A percentile compares a stretch with the other conserved stretches of the same genome.
Conservation (phyloP, 1,140 invertebrate genomes). For the Acromyrmex charruanus region DNA sequence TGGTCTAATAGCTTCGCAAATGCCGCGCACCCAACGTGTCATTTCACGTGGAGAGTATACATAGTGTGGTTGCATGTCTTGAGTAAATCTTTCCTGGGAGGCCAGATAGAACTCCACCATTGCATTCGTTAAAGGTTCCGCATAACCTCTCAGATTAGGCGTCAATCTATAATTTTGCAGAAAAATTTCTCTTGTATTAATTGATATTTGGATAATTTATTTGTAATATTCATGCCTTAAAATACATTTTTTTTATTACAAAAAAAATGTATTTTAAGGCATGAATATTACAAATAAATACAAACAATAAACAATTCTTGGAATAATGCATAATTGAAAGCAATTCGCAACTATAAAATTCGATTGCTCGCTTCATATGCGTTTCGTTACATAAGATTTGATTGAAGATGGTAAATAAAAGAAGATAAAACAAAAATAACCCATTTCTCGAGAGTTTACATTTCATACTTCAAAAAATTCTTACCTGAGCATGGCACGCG, state of each 20-base stretch:
- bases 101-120: slow-evolving; percentile 99
- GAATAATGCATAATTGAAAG: too few species aligned
- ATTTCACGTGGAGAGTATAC: slow-evolving; percentile 99
- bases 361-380: too few species aligned
- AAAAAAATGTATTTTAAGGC: too few species aligned
- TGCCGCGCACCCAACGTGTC: slow-evolving; percentile 99
- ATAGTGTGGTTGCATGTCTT: slow-evolving; percentile 99
- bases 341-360: too few species aligned
- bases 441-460: background rate
- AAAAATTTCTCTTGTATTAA: slow-evolving; percentile 1
- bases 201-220: background rate
- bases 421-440: background rate
- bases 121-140: slow-evolving; percentile 98
- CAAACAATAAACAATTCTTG: too few species aligned
- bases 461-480: slow-evolving; percentile 5
- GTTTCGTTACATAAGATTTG: background rate
- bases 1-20: slow-evolving; percentile 99
- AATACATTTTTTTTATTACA: too few species aligned
- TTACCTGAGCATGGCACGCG: slow-evolving; percentile 96
- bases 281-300: too few species aligned
- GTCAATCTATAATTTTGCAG: slow-evolving; percentile 88
- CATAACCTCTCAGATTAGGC: slow-evolving; percentile 95
- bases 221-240: too few species aligned
- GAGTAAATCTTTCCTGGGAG: slow-evolving; percentile 99
- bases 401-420: background rate